A percentile compares a stretch with the other conserved stretches of the same genome.
These are phyloP conservation scores for Tenrec ecaudatus DNA, from an alignment of 2,113 vertebrate genomes.

Conservation along the genomic window DNA sequence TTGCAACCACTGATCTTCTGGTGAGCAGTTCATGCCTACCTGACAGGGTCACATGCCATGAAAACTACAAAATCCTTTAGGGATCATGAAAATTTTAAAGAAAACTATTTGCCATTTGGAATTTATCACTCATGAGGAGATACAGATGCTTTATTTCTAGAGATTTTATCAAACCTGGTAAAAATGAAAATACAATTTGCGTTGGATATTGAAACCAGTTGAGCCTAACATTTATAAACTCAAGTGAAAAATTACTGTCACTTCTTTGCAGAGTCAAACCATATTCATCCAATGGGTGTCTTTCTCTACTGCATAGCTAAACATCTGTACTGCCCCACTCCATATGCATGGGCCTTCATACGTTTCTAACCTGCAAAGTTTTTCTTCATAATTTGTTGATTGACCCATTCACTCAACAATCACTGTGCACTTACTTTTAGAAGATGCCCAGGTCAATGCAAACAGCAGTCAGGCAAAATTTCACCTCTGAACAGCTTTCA, in stretches of 20 bases:
- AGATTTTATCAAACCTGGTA: background rate
- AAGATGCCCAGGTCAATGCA: background rate
- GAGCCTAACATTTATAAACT: conserved; percentile 1
- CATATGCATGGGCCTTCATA: background rate
- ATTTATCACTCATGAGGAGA: background rate
- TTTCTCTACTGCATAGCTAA: background rate
- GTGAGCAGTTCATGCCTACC: too few species aligned
- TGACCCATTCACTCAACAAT: background rate
- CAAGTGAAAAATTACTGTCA: background rate
- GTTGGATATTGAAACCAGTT: background rate
- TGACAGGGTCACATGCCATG: too few species aligned
- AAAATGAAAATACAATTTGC: conserved; percentile 2
- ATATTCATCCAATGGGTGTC: background rate
- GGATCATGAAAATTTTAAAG: background rate
- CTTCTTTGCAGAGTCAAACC: background rate
- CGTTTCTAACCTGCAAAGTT: background rate
- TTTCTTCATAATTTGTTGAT: background rate
- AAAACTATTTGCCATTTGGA: background rate
- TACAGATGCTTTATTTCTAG: background rate
- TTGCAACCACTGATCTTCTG: too few species aligned
- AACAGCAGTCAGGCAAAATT: background rate
- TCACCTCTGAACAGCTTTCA: background rate
- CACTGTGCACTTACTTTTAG: background rate
- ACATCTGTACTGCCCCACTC: background rate
- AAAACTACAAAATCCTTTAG: background rate